Percentiles rank a stretch among this genome's conserved stretches.
Conservation (phyloP, 2,797 vertebrate species). For the Microctenopoma steveboyesi region DNA sequence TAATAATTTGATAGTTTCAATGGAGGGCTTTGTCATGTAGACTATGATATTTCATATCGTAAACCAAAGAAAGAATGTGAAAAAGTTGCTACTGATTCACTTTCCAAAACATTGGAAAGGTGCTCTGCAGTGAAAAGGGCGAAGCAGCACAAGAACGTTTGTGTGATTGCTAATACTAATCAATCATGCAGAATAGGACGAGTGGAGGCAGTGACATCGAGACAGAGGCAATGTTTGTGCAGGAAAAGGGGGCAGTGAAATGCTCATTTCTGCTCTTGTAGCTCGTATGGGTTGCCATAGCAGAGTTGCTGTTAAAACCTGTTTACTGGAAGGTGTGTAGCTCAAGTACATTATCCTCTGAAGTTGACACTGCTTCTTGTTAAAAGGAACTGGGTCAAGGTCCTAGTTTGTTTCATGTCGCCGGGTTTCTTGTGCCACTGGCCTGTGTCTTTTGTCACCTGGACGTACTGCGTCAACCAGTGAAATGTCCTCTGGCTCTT, state of each 20-base stretch:
- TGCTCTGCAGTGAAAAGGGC: conserved; percentile 21
- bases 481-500: conserved; percentile 51
- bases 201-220: conserved; percentile 27
- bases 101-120: conserved; percentile 30
- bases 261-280: conserved; percentile 51
- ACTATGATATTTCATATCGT: not conserved
- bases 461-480: conserved; percentile 28
- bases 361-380: conserved; percentile 58
- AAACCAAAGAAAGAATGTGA: too few species aligned
- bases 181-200: conserved; percentile 35
- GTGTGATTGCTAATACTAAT: conserved; percentile 49
- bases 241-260: conserved; percentile 39
- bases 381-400: conserved; percentile 65
- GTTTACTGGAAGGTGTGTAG: conserved; percentile 56
- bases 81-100: conserved; percentile 36
- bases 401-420: conserved; percentile 55
- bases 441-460: conserved; percentile 58
- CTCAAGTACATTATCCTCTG: conserved; percentile 37
- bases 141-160: conserved; percentile 46
- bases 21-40: not conserved
- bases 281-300: conserved; percentile 48
- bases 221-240: conserved; percentile 45
- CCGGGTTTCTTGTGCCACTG: conserved; percentile 26
- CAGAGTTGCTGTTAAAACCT: conserved; percentile 59
- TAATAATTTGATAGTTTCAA: not conserved